phyloP scores from a whole-genome alignment of 2,888 invertebrate species.

The Eurytoma adleriae region DNA sequence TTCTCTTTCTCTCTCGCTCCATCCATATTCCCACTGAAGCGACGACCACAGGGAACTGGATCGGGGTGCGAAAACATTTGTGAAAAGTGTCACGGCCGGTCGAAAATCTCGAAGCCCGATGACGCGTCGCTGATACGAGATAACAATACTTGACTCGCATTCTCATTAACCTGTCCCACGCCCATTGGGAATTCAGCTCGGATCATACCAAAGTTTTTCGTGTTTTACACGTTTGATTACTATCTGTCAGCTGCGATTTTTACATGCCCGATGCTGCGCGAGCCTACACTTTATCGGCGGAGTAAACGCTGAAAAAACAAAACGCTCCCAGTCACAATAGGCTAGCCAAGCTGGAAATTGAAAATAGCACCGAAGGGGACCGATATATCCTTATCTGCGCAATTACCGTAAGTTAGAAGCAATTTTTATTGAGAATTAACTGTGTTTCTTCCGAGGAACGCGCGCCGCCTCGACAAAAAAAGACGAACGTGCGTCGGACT shows the following conservation, averaged over 20 bases:
- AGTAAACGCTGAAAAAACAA: too few species aligned
- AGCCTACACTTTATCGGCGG: too few species aligned
- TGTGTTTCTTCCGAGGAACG: neutral
- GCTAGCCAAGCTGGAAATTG: too few species aligned
- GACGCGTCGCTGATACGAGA: neutral
- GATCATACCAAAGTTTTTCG: neutral
- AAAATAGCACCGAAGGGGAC: too few species aligned
- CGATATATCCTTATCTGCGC: too few species aligned
- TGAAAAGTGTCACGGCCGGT: conserved; percentile 60
- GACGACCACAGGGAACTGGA: conserved; percentile 49
- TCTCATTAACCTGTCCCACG: neutral
- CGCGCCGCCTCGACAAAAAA: neutral
- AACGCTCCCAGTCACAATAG: too few species aligned
- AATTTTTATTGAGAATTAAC: conserved; percentile 3
- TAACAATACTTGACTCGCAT: neutral
- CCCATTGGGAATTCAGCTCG: too few species aligned
- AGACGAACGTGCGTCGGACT: conserved; percentile 2
- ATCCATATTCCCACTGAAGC: neutral
- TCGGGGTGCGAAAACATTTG: conserved; percentile 68
- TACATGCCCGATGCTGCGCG: too few species aligned
- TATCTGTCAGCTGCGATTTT: too few species aligned
- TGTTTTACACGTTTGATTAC: neutral
- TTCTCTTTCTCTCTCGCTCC: conserved; percentile 3
- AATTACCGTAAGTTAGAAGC: conserved; percentile 1
- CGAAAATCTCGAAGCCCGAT: conserved; percentile 3